Evolutionary conservation across 2,113 vertebrate species (phyloP).

Genomic region (Xiphophorus maculatus): DNA sequence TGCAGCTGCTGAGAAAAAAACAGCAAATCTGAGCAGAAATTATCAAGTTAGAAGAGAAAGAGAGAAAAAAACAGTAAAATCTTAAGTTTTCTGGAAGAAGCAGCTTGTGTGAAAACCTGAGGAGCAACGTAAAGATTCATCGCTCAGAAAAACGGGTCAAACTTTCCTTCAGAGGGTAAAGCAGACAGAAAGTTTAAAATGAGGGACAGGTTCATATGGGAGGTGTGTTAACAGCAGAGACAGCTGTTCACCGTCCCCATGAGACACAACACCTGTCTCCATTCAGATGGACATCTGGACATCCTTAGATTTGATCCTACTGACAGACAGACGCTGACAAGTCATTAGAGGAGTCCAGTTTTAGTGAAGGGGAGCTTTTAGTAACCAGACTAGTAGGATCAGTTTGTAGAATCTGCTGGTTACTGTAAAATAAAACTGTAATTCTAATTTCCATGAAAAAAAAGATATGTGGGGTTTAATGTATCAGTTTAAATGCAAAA

Average conservation of each 20-base stretch:
- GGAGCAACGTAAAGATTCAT: too few relatives aligned
- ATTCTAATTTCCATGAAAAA: too few relatives aligned
- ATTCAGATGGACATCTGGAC: constrained; percentile 50
- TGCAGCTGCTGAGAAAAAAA: too few relatives aligned
- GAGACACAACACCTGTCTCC: constrained; percentile 51
- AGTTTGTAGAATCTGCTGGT: too few relatives aligned
- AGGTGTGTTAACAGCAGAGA: constrained; percentile 22
- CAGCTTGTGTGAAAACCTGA: background rate
- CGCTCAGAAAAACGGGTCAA: too few relatives aligned
- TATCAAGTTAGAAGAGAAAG: too few relatives aligned
- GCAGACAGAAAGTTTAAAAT: background rate
- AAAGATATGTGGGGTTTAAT: too few relatives aligned
- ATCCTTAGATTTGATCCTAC: constrained; percentile 47
- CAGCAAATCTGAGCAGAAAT: too few relatives aligned
- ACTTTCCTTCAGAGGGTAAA: background rate
- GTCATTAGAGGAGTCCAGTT: constrained; percentile 3
- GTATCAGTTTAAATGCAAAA: too few relatives aligned
- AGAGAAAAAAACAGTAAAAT: background rate
- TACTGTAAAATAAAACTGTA: too few relatives aligned
- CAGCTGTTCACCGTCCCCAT: constrained; percentile 30
- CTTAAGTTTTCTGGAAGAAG: background rate
- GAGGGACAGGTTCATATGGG: constrained; percentile 23
- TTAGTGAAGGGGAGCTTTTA: background rate
- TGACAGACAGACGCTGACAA: constrained; percentile 50
- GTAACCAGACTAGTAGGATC: background rate